Evolutionary conservation across 1,140 invertebrate genomes (phyloP), one percentile per base, ranked within the genome.

Genomic region (Thalassaphorura encarpata): DNA sequence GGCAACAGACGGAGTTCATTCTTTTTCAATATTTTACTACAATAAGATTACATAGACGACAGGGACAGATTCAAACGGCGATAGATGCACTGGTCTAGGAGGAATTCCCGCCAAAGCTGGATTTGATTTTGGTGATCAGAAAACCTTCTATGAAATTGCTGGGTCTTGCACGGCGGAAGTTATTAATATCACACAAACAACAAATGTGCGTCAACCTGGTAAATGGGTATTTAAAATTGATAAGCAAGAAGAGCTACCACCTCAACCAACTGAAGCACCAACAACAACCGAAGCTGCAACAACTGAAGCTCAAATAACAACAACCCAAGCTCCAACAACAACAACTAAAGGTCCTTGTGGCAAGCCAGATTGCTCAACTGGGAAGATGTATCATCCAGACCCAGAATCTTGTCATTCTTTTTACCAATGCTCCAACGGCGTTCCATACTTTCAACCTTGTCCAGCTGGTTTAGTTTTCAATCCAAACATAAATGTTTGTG

Each of bases 11-110:
- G 66, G 68, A 1, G 21, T 23, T 28, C 57, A 58, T 26, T 70
- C 70, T 1, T 71, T 70, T 50, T 66, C 67, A 5, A 64, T 70
- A 4, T 67, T 70, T 42, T 67, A 69, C 56, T 72, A 72, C 63
- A 61, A 67, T 24, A 60, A 64, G 29, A 66, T 69, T 8, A 52
- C 63, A 33, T 72, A 69, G 70, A 70, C 68, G 0, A 70, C 68
- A 19, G 68, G 69, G 3, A 66, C 67, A 11, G 67, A 65, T 50
- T 69, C 68, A 43, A 52, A 45, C 0, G 70, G 69, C 18, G 49
- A 62, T 29, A n/a, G n/a, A n/a, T 51, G 50, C 16, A 66, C 11
- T 3, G 58, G 58, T 18, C 39, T 56, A 5, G 58, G 47, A 3
- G 57, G 57, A 4, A 39, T 2, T 3, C 45, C 58, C 19, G 58